These are phyloP conservation scores for Falco biarmicus DNA, from an alignment of 2,797 vertebrate genomes.

Conservation along the genomic window DNA sequence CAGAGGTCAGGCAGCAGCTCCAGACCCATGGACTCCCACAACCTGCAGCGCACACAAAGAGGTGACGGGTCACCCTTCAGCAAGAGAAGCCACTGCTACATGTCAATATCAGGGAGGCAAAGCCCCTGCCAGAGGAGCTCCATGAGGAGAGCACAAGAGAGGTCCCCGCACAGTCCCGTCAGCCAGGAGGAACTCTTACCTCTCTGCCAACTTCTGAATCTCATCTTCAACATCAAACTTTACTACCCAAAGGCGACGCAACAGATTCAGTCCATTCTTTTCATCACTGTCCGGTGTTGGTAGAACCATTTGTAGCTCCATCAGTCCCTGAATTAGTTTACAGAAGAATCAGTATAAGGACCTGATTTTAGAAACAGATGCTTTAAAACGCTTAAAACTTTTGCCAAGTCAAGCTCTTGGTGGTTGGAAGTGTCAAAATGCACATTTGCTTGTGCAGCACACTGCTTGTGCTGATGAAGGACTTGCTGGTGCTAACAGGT, in stretches of 20 bases:
- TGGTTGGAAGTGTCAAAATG: not conserved
- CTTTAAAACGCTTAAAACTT: not conserved
- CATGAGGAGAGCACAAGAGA: not conserved
- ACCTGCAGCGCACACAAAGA: slow-evolving; percentile 72
- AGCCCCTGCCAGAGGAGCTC: not conserved
- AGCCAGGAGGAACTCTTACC: slow-evolving; percentile 74
- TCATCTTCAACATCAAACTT: slow-evolving; percentile 94
- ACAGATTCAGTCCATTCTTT: slow-evolving; percentile 86
- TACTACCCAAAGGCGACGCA: slow-evolving; percentile 94
- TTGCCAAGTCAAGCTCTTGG: not conserved
- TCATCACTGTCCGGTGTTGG: slow-evolving; percentile 89
- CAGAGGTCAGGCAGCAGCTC: slow-evolving; percentile 93
- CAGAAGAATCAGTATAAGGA: not conserved
- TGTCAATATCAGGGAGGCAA: not conserved
- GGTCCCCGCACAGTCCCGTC: not conserved
- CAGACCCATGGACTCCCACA: slow-evolving; percentile 91
- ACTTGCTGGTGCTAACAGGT: not conserved
- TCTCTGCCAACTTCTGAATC: slow-evolving; percentile 86
- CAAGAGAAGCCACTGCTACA: not conserved
- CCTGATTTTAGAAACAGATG: not conserved
- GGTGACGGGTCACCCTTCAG: not conserved
- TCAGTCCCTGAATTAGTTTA: slow-evolving; percentile 81
- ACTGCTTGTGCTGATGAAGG: not conserved
- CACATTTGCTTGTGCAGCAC: not conserved
- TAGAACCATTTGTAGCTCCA: slow-evolving; percentile 93